These are phyloP conservation scores for Heteromyza rotundicornis DNA, from an alignment of 2,888 invertebrate species.

Conservation along the genomic window DNA sequence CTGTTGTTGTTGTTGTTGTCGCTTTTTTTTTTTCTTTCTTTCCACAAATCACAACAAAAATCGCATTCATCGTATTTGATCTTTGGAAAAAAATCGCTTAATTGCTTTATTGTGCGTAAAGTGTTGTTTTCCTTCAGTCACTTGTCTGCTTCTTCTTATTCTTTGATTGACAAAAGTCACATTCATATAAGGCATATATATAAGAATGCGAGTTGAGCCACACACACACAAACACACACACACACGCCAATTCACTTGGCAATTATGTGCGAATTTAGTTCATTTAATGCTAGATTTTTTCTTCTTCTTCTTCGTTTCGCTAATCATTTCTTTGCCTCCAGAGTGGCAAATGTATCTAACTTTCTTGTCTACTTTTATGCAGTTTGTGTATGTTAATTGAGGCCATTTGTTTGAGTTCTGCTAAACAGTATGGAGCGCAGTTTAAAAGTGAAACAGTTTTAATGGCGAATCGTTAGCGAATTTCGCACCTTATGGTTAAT, in stretches of 20 bases:
- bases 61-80: background rate
- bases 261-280: conserved; percentile 43
- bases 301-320: conserved; percentile 12
- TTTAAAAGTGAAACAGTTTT: conserved; percentile 13
- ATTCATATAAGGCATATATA: too few relatives aligned
- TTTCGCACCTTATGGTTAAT: too few relatives aligned
- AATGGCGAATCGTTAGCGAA: too few relatives aligned
- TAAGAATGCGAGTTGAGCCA: background rate
- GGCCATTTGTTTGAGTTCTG: background rate
- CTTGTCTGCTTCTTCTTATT: background rate
- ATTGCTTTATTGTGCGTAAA: conserved; percentile 1
- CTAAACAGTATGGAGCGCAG: background rate
- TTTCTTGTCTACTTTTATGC: conserved; percentile 34
- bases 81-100: background rate
- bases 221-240: conserved; percentile 12
- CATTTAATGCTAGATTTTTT: conserved; percentile 52
- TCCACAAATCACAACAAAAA: too few relatives aligned
- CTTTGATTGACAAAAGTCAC: too few relatives aligned
- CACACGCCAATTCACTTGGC: conserved; percentile 41
- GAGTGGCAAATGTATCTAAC: conserved; percentile 20
- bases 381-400: conserved; percentile 14
- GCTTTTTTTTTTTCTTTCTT: too few relatives aligned
- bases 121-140: background rate
- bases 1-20: too few relatives aligned
- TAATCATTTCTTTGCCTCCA: too few relatives aligned